Base-by-base conservation (phyloP, 2,113 vertebrate genomes). In the Sander lucioperca region DNA sequence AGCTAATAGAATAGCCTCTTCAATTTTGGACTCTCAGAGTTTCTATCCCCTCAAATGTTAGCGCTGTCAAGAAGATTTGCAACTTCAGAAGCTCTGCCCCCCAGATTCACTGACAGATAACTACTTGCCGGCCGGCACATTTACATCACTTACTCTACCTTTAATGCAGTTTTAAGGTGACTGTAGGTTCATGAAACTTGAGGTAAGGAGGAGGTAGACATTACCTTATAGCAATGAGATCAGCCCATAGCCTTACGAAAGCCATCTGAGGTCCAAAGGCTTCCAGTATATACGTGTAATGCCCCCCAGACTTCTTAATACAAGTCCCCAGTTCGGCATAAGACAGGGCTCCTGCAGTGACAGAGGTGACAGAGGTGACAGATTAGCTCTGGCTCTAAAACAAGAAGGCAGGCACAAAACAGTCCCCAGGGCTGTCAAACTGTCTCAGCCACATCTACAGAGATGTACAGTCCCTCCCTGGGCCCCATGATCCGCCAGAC, bases 251-350 rank as follows among this genome's bases (percentile, higher is more conserved):
- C 86, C 96, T 91, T 45, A 99, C 91, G 86, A 99, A 99, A 66
- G 98, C 98, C 88, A 97, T 94, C 30, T 96, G 92, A 0, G 98
- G 98, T 23, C 98, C 98, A 88, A 99, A 99, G 6, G 97, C 97
- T 92, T 99, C 98, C 90, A 98, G 86, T 71, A 99, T 96, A 8
- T 99, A 99, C 0, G 96, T 98, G 65, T 99, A 99, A 88, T 99
- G 98, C 45, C 98, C 98, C 0, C 98, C 98, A 50, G 98, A 99
- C 90, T 99, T 99, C 91, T 96, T 97, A 81, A 99, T 98, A 82
- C 95, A 97, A 0, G 98, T 99, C 73, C 98, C 98, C 80, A 99
- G 82, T 69, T 99, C 98, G 75, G 98, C 98, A 48, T 99, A 99
- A 80, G 93, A 98, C 80, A 99, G 93, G 18, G 97, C 97, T 90